Percentiles rank a stretch among this genome's conserved stretches.
Evolutionary conservation across 2,797 vertebrate genomes (phyloP).

Genomic region (Brachymystax lenok): DNA sequence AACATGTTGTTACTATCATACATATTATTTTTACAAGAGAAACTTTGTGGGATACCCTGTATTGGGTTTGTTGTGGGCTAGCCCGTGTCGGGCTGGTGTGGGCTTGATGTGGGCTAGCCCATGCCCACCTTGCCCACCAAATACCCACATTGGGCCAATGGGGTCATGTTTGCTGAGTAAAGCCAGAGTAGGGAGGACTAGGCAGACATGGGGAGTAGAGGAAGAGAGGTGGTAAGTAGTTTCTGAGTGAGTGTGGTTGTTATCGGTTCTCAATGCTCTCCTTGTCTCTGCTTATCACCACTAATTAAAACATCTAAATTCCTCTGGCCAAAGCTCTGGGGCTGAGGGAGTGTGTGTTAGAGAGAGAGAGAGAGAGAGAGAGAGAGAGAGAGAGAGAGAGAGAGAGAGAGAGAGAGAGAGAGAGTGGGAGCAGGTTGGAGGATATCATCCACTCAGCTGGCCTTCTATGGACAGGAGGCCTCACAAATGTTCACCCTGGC

Average conservation of each 20-base stretch:
- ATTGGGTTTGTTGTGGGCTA: no score
- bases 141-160: no score
- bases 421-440: constrained; percentile 50
- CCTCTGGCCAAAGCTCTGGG: constrained; percentile 59
- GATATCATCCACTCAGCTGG: constrained; percentile 57
- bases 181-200: neutral
- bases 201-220: constrained; percentile 10
- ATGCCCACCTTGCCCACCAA: no score
- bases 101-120: no score
- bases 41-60: no score
- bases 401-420: constrained; percentile 18
- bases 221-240: constrained; percentile 67
- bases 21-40: no score
- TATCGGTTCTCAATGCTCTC: constrained; percentile 60
- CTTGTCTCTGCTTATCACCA: constrained; percentile 77
- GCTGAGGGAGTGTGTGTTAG: constrained; percentile 58
- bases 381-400: constrained; percentile 8
- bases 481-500: constrained; percentile 45
- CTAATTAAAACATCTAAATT: constrained; percentile 84
- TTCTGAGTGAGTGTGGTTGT: constrained; percentile 33
- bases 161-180: no score
- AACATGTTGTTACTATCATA: no score
- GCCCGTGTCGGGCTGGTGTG: no score
- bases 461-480: constrained; percentile 72
- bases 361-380: constrained; percentile 3